Base-by-base conservation (phyloP, 2,888 invertebrate species). In the Lysandra coridon region DNA sequence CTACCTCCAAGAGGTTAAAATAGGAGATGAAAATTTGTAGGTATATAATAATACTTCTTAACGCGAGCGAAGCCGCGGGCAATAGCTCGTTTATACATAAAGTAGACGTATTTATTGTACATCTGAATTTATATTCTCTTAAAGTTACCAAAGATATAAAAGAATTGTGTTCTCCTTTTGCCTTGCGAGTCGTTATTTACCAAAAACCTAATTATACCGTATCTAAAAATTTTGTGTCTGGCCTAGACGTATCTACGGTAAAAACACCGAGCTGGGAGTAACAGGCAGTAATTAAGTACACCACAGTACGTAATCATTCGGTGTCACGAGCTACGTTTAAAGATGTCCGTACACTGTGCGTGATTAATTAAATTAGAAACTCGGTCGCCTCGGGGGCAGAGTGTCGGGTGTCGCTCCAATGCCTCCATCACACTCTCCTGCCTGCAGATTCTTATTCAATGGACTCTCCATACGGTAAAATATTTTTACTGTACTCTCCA, bases 291-390 rank as follows among this genome's bases (percentile, higher is more conserved):
- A 75, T 49, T 49, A 23, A 49, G 75, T 44, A 75, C 49, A 49
- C 49, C 44, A 75, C 37, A 76, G 76, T 33, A 76, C 53, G 53
- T 76, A 76, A 76, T 76, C 53, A 57, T 57, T 76, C 49, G 53
- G 49, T 76, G 76, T 76, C 76, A 76, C 23, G 44, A 75, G 76
- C 57, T 57, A 76, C 49, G 76, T 76, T 76, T 76, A 76, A 76
- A 76, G 76, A 76, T 76, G 76, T 76, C 76, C 76, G 76, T 57
- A 57, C 76, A 76, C 12, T 76, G 76, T 76, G 76, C 76, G 76
- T 76, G 76, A 76, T 76, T 76, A 76, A 76, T 76, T 76, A 76
- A 76, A 76, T 76, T 76, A 76, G 76, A 76, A 76, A 76, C 76
- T 76, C 76, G 76, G 76, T 76, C 76, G 76, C 53, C 76, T 49